These are phyloP conservation scores for Halcyon chelicuti DNA, from an alignment of 2,797 vertebrate genomes.

Conservation along the genomic window DNA sequence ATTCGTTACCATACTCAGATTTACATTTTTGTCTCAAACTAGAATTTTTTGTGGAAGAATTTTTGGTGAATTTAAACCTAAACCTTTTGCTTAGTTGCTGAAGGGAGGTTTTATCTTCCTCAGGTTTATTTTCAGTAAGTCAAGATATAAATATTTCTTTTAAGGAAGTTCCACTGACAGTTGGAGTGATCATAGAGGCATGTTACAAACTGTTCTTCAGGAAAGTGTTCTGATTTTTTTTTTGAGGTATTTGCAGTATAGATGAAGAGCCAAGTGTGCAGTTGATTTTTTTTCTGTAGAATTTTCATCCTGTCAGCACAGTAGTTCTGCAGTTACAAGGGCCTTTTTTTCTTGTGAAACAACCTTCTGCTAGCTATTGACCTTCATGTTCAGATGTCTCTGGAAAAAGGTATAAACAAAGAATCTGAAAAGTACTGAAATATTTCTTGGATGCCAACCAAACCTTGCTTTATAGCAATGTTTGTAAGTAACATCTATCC, in stretches of 20 bases:
- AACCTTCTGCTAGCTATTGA: neutral
- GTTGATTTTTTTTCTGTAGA: neutral
- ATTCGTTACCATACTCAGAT: neutral
- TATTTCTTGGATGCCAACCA: neutral
- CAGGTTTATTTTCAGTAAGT: neutral
- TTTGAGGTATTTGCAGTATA: neutral
- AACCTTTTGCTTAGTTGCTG: neutral
- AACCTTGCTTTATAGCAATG: neutral
- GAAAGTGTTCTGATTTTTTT: neutral
- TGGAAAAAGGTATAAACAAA: neutral
- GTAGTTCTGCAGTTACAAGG: neutral
- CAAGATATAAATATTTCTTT: neutral
- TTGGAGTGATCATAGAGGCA: neutral
- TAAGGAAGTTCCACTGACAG: neutral
- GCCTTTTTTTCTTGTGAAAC: neutral
- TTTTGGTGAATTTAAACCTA: neutral
- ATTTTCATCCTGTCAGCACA: neutral
- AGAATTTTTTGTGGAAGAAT: neutral
- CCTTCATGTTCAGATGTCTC: neutral
- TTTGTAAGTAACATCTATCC: neutral
- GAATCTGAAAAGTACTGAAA: neutral
- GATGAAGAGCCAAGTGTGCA: neutral
- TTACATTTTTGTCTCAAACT: neutral
- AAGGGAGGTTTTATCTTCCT: neutral
- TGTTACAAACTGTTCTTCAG: neutral